Percentiles rank a stretch among this genome's conserved stretches.
These are phyloP conservation scores for Drosophila saltans DNA, from an alignment of 1,140 invertebrate species.

Conservation along the genomic window DNA sequence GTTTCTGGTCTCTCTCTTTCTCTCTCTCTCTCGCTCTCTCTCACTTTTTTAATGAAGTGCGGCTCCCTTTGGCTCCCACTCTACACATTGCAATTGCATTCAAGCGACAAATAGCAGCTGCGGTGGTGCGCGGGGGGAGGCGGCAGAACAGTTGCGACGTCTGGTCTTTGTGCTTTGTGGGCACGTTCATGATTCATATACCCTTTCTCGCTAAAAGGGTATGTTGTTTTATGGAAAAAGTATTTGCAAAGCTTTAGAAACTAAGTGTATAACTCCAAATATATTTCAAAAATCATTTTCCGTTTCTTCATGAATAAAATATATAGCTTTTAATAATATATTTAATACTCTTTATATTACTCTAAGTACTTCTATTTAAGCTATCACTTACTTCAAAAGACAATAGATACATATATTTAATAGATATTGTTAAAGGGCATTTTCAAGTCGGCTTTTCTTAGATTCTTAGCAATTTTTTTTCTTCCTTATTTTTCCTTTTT, in stretches of 20 bases:
- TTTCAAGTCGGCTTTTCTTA: background rate
- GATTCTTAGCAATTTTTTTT: background rate
- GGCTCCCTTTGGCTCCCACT: constrained; percentile 31
- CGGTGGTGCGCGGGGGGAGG: constrained; percentile 14
- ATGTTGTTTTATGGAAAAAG: too few relatives aligned
- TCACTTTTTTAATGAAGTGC: constrained; percentile 70
- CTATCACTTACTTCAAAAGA: too few relatives aligned
- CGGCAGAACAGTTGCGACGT: constrained; percentile 19
- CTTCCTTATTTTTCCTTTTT: background rate
- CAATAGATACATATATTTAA: too few relatives aligned
- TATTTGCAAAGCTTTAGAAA: too few relatives aligned
- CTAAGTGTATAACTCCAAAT: too few relatives aligned
- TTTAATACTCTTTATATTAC: too few relatives aligned
- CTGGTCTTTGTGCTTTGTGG: constrained; percentile 68
- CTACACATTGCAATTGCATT: constrained; percentile 47
- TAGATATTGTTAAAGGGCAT: background rate
- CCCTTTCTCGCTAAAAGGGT: background rate
- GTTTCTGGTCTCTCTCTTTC: constrained; percentile 16
- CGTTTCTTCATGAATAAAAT: too few relatives aligned
- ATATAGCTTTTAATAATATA: too few relatives aligned
- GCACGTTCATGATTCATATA: constrained; percentile 59
- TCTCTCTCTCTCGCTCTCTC: background rate
- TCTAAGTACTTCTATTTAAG: too few relatives aligned
- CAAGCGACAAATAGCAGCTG: constrained; percentile 63
- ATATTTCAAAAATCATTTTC: too few relatives aligned